Evolutionary conservation across 1,140 invertebrate genomes (phyloP), one percentile per base, ranked within the genome.

Genomic region (Drosophila pallidifrons): DNA sequence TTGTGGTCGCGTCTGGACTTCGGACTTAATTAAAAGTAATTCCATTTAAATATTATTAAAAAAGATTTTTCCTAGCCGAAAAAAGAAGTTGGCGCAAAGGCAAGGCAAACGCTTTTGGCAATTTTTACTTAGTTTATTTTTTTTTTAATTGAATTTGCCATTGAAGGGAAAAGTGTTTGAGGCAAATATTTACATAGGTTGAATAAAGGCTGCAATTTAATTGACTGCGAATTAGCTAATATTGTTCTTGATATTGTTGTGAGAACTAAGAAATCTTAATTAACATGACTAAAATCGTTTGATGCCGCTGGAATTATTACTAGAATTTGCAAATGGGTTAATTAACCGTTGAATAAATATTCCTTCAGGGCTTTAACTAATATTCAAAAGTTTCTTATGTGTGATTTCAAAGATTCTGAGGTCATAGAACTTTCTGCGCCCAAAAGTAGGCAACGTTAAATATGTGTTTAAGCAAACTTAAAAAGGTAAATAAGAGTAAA

Each of bases 21-120:
- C 59, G 70, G 81, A 88, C 85, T 83, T 88, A 89, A 88, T 88
- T 87, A 88, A 88, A 88, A 83, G 85, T 83, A 88, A 88, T 89
- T 81, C 73, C 77, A 89, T 83, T 88, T 89, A 83, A 81, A 89
- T 83, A 87, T 75, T 88, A 82, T 82, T 77, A 75, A 77, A 80
- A 79, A 66, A 73, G 79, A 30, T 54, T 54, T 32, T 7, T 28
- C 20, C 55, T 43, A 54, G 54, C 54, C 49, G 20, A 25, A 25
- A 25, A 25, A 49, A 73, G 52, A 54, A 67, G 30, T 11, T 41
- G 16, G 2, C 49, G 6, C 4, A 30, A 30, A 35, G 46, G 57
- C 79, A 67, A 55, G 32, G 32, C 78, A 59, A 74, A 61, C 61
- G 80, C 78, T 82, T 77, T 51, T 38, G 77, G 82, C 61, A 47